Evolutionary conservation across 2,888 invertebrate species (phyloP).

Genomic region (Liposcelis brunnea): DNA sequence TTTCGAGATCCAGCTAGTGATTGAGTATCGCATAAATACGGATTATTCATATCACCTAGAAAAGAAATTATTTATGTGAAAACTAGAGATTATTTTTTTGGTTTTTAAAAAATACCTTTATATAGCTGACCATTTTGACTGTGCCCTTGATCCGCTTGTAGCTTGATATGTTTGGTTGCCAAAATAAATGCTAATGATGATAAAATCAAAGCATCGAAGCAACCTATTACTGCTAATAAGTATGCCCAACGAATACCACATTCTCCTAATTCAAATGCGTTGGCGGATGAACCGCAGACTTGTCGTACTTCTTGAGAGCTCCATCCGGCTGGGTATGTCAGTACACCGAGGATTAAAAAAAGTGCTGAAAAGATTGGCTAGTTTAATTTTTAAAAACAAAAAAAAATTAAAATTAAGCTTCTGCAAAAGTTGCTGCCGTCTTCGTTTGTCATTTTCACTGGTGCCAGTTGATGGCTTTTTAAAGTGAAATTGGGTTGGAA

Average conservation of each 20-base stretch:
- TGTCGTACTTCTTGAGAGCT: conserved; percentile 62
- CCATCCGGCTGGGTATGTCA: conserved; percentile 85
- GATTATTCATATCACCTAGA: conserved; percentile 76
- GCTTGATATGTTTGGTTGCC: conserved; percentile 70
- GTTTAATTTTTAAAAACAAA: neutral
- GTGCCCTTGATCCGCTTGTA: conserved; percentile 65
- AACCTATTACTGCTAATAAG: conserved; percentile 77
- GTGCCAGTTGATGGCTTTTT: too few species aligned
- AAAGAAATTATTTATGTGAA: too few species aligned
- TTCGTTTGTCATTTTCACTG: too few species aligned
- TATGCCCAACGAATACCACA: conserved; percentile 90
- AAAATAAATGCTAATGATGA: conserved; percentile 84
- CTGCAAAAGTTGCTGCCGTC: neutral
- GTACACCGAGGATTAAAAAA: conserved; percentile 73
- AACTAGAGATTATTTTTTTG: conserved; percentile 21
- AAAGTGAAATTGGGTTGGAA: too few species aligned
- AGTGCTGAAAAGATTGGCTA: conserved; percentile 42
- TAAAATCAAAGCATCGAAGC: conserved; percentile 68
- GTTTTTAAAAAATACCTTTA: conserved; percentile 32
- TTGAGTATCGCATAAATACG: conserved; percentile 69
- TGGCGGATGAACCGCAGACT: conserved; percentile 70
- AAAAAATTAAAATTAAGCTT: too few species aligned
- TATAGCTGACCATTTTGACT: conserved; percentile 45
- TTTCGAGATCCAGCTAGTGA: conserved; percentile 73
- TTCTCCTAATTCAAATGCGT: conserved; percentile 52